Base-by-base conservation (phyloP, 2,113 vertebrate genomes). In the Ondatra zibethicus region DNA sequence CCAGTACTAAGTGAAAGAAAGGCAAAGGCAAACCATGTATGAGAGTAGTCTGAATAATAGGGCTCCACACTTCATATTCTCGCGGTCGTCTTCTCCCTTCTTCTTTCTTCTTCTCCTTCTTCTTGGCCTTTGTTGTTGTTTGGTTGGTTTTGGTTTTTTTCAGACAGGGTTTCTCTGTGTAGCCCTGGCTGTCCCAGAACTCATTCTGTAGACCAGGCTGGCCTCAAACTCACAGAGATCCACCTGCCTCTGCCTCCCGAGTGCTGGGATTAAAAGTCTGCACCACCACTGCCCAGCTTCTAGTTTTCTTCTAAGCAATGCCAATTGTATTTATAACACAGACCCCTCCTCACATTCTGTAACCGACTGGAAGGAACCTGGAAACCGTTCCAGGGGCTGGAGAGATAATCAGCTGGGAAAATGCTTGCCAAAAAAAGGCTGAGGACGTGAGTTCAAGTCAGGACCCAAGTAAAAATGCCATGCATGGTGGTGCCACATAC, bases 261-360 rank as follows among this genome's bases (percentile, higher is more conserved):
- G 36, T 72, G 17, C 17, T 72, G 36, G 70, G 36, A 72, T 72
- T n/a, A n/a, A 72, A 72, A 21, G 70, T n/a, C 3, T 72, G 70
- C 3, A 19, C 36, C 68, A 72, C 70, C 17, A 9, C 16, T n/a
- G 36, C 36, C 70, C n/a, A n/a, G 70, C 70, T 72, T 72, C 36
- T 72, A 39, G 70, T 39, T 72, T 21, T 72, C 36, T 21, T n/a
- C n/a, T 42, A 66, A n/a, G 70, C 65, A 55, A 39, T 31, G 5
- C n/a, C 1, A 45, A 25, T 0, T 61, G 25, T 68, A 68, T 13
- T 88, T 3, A 65, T 1, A 0, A 39, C 65, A n/a, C 1, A 55
- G 39, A 55, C 17, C 19, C 14, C n/a, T 36, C 68, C 50, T 36
- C 65, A 65, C 52, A 52, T 72, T 73, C 86, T 66, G 58, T 50